Evolutionary conservation across 2,888 invertebrate species (phyloP).

Genomic region (Stenoptilia bipunctidactyla): DNA sequence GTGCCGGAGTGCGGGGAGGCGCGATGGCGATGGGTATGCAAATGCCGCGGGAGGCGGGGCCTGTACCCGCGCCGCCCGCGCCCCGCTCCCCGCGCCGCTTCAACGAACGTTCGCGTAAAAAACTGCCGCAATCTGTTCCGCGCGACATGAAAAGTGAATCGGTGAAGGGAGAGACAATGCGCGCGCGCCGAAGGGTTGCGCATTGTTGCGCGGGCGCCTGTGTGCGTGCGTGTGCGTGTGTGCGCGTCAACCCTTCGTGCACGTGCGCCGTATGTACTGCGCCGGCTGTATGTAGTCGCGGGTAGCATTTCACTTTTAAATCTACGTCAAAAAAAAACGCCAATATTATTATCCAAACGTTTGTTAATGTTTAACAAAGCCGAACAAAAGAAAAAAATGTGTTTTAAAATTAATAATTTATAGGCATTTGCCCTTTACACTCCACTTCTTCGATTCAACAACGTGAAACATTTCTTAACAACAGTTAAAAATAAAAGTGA

Average conservation of each 20-base stretch:
- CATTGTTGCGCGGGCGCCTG: constrained; percentile 29
- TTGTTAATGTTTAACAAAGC: background rate
- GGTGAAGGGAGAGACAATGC: constrained; percentile 31
- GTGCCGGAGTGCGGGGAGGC: constrained; percentile 25
- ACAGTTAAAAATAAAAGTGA: no score
- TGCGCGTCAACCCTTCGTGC: constrained; percentile 9
- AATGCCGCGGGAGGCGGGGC: constrained; percentile 21
- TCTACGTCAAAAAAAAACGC: background rate
- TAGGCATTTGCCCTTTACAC: no score
- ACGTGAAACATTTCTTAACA: no score
- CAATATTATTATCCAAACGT: background rate
- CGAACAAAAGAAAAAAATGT: background rate
- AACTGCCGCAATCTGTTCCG: constrained; percentile 40
- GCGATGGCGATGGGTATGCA: constrained; percentile 31
- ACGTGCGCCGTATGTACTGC: constrained; percentile 9
- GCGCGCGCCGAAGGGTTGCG: constrained; percentile 25
- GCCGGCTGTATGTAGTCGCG: constrained; percentile 6
- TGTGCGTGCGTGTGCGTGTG: constrained; percentile 4
- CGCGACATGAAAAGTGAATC: constrained; percentile 35
- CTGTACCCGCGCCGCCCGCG: constrained; percentile 11
- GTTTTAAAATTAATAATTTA: constrained; percentile 1
- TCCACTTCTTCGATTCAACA: no score
- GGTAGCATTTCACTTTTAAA: constrained; percentile 32
- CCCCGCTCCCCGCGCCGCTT: constrained; percentile 19
- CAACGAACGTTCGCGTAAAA: constrained; percentile 26